Base-by-base conservation (phyloP, 2,797 vertebrate genomes). In the Carapus acus region DNA sequence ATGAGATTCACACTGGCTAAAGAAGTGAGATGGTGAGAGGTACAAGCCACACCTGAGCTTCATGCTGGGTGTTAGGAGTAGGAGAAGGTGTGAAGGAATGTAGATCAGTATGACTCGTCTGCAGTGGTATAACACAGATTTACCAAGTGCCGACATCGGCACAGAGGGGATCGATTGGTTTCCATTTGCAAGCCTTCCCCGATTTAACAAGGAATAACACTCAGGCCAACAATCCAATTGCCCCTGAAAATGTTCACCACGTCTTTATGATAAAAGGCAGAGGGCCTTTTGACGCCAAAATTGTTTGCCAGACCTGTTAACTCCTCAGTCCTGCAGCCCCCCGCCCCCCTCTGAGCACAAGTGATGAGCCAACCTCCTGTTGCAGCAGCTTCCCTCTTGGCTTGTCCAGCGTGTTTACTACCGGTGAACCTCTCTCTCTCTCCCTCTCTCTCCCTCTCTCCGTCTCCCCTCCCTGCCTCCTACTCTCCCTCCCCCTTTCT, bases 321-420 rank as follows among this genome's bases (percentile, higher is more conserved):
- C 11, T 7, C 7, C n/a, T 36, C 4, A 36, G n/a, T 13, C 34
- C 4, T 36, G 13, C 7, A 15, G 4, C 14, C 43, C 6, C 19
- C 52, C 39, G 3, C 29, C 41, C 60, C 71, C 71, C 75, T 80
- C 81, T 74, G n/a, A n/a, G 71, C 68, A 38, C 33, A 24, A 21
- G 37, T 54, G 56, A 67, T 54, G 27, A 12, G 36, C 11, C 60
- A 8, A 37, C 54, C 43, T 53, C 31, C 49, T 39, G 15, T 12
- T 37, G 43, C 54, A 33, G n/a, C 31, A 1, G 43, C 12, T 16
- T 56, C 40, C 18, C 24, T 19, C 27, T 46, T 53, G 41, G 50
- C 58, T 65, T 64, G 24, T 23, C 38, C 49, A 69, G 54, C 63
- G 76, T 65, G 62, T 62, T 73, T n/a, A 8, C 65, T 61, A 57